Percentiles rank a stretch among this genome's conserved stretches.
Conservation (phyloP, 2,888 invertebrate species). For the Clanis bilineata region DNA sequence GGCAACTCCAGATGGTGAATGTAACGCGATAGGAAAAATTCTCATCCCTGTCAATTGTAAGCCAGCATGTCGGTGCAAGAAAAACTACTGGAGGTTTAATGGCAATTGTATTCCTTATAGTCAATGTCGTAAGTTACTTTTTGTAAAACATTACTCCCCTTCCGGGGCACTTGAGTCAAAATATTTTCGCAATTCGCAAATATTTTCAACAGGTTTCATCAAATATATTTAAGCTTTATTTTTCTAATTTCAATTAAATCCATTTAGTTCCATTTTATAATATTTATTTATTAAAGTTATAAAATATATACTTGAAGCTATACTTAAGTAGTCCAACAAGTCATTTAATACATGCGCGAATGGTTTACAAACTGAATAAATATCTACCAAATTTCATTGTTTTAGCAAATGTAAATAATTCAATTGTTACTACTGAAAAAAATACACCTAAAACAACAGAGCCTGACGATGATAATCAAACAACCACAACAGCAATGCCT, state of each 20-base stretch:
- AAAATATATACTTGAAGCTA: too few relatives aligned
- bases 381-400: not conserved
- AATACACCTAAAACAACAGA: conserved; percentile 1
- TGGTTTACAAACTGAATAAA: too few relatives aligned
- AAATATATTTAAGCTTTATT: too few relatives aligned
- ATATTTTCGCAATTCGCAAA: too few relatives aligned
- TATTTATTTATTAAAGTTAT: too few relatives aligned
- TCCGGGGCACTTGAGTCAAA: too few relatives aligned
- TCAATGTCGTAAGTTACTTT: conserved; percentile 7
- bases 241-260: not conserved
- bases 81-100: conserved; percentile 1
- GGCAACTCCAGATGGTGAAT: not conserved
- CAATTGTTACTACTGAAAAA: not conserved
- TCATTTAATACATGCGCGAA: too few relatives aligned
- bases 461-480: not conserved
- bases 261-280: too few relatives aligned
- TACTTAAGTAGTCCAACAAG: too few relatives aligned
- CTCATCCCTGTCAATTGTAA: not conserved
- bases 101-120: conserved; percentile 8
- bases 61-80: not conserved
- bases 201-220: too few relatives aligned
- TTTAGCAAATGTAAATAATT: not conserved
- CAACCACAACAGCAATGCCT: not conserved
- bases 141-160: too few relatives aligned
- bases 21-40: not conserved